Conservation (phyloP, 2,113 vertebrate genomes). For the Sebastes fasciatus region DNA sequence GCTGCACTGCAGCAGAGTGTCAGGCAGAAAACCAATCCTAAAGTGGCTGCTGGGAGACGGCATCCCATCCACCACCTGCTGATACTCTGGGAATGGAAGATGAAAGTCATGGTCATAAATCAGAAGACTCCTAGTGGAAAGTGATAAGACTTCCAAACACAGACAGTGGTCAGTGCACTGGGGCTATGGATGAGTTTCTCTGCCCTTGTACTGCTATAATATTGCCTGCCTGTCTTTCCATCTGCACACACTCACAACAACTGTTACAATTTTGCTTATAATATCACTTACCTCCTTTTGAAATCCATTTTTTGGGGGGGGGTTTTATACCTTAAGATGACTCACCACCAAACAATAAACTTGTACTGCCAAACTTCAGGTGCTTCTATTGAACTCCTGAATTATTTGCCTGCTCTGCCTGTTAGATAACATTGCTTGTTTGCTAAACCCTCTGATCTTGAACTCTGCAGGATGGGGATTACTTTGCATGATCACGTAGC, state of each 20-base stretch:
- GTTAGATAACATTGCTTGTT: constrained; percentile 7
- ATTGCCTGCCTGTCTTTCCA: constrained; percentile 2
- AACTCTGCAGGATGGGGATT: constrained; percentile 41
- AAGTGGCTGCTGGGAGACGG: constrained; percentile 64
- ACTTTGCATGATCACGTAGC: constrained; percentile 47
- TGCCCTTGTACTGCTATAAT: constrained; percentile 31
- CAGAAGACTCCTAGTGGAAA: constrained; percentile 34
- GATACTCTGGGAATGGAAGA: constrained; percentile 56
- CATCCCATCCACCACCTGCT: constrained; percentile 70
- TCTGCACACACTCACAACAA: not conserved
- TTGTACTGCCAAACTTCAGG: not conserved
- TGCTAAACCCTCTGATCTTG: constrained; percentile 10
- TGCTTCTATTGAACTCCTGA: not conserved
- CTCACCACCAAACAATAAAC: constrained; percentile 26
- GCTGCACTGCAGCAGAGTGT: constrained; percentile 72
- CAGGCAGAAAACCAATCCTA: constrained; percentile 71
- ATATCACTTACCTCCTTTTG: not conserved
- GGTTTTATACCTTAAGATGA: not conserved
- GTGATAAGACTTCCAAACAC: constrained; percentile 55
- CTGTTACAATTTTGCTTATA: constrained; percentile 6
- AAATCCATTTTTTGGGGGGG: constrained; percentile 2
- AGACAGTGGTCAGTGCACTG: constrained; percentile 10
- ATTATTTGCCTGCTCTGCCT: not conserved
- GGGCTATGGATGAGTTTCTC: constrained; percentile 3
- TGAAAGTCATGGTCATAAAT: constrained; percentile 64